These are phyloP conservation scores for Sebastolobus altivelis DNA, from an alignment of 2,797 vertebrate species.

Conservation along the genomic window DNA sequence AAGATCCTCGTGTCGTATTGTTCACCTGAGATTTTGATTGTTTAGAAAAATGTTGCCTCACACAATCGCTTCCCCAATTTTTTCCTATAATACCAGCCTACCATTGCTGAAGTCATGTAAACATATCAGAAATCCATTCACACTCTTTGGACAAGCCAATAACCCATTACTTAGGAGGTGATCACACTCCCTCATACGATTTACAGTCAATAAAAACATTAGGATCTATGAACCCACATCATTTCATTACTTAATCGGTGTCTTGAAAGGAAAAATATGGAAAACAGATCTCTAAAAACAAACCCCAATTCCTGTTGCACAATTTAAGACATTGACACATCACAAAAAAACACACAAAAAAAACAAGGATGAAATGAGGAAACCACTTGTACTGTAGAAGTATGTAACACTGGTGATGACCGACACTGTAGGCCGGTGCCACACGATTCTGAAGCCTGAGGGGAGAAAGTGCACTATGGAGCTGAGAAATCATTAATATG, in stretches of 20 bases:
- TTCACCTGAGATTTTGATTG: constrained; percentile 61
- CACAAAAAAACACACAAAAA: constrained; percentile 13
- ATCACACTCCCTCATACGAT: constrained; percentile 31
- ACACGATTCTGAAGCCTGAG: constrained; percentile 38
- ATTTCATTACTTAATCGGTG: constrained; percentile 14
- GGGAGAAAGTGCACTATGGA: constrained; percentile 38
- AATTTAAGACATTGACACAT: constrained; percentile 40
- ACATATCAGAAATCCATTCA: constrained; percentile 58
- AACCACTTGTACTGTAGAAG: constrained; percentile 23
- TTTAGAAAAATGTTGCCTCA: constrained; percentile 24
- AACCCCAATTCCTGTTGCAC: constrained; percentile 13
- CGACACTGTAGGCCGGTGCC: constrained; percentile 34
- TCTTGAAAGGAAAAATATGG: constrained; percentile 30
- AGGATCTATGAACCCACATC: constrained; percentile 23
- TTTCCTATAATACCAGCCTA: constrained; percentile 42
- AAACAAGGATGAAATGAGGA: constrained; percentile 35
- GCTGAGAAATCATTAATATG: constrained; percentile 50
- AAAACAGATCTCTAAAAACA: constrained; percentile 46
- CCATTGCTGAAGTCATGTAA: constrained; percentile 59
- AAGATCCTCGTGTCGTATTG: constrained; percentile 1
- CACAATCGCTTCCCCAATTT: constrained; percentile 5
- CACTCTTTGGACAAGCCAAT: constrained; percentile 65
- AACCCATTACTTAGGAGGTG: constrained; percentile 37
- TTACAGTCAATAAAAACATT: constrained; percentile 48
- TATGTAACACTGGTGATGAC: constrained; percentile 47